Evolutionary conservation across 1,140 invertebrate genomes (phyloP).

Genomic region (Ceratoteleas bidentatus): DNA sequence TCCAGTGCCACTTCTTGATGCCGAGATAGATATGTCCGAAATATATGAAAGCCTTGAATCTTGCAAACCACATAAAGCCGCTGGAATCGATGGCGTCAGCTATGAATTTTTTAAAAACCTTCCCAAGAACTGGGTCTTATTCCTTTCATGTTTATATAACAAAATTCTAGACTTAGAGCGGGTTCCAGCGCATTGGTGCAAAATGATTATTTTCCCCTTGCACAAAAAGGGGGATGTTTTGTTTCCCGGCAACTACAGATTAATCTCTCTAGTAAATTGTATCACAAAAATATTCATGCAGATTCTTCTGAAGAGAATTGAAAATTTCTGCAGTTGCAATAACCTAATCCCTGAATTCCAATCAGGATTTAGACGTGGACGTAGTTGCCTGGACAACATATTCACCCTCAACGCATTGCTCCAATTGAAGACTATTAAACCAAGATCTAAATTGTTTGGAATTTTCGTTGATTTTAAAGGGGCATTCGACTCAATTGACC

Average conservation of each 20-base stretch:
- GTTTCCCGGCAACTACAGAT: too few species aligned
- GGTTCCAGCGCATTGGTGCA: neutral
- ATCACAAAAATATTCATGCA: too few species aligned
- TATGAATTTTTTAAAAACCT: slow-evolving; percentile 17
- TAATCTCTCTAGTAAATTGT: too few species aligned
- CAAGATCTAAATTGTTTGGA: neutral
- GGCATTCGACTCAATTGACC: too few species aligned
- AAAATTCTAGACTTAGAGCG: neutral
- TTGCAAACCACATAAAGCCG: slow-evolving; percentile 4
- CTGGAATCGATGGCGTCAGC: neutral
- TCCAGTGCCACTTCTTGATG: slow-evolving; percentile 1
- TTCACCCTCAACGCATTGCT: too few species aligned
- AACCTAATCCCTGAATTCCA: slow-evolving; percentile 7
- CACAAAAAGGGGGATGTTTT: slow-evolving; percentile 2
- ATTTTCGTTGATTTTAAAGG: slow-evolving; percentile 2
- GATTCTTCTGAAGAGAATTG: too few species aligned
- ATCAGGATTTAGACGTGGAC: too few species aligned
- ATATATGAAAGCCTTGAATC: neutral
- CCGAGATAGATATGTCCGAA: neutral
- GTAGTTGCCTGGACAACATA: too few species aligned
- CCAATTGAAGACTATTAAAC: too few species aligned
- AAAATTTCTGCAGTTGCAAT: too few species aligned
- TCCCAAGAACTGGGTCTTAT: slow-evolving; percentile 9
- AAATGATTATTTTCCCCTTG: slow-evolving; percentile 6
- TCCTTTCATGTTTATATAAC: slow-evolving; percentile 8